phyloP scores from a whole-genome alignment of 2,113 vertebrate species.

The Trachemys scripta region DNA sequence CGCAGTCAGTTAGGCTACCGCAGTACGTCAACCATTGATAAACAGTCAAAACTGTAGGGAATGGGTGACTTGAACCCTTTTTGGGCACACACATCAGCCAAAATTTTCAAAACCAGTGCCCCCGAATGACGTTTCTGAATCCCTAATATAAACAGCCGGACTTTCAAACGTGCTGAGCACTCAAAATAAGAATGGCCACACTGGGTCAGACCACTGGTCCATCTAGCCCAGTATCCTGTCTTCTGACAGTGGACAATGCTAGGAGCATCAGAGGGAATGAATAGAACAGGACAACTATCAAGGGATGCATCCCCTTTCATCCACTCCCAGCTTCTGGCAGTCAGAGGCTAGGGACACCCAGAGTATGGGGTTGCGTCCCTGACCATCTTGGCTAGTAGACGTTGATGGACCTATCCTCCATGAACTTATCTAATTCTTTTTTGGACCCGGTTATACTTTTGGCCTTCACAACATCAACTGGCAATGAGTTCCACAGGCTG shows the following conservation, averaged over 20 bases:
- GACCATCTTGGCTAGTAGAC: not conserved
- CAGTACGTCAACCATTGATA: not conserved
- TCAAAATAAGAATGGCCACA: not conserved
- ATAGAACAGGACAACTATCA: not conserved
- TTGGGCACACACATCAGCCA: not conserved
- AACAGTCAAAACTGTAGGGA: not conserved
- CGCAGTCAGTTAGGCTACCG: not conserved
- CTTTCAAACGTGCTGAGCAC: rapidly evolving
- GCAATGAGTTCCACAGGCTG: not conserved
- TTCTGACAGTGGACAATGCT: no score
- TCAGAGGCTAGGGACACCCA: not conserved
- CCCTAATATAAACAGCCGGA: not conserved
- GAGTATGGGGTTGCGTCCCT: not conserved
- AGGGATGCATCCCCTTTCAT: not conserved
- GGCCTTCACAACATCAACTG: not conserved
- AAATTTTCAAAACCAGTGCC: not conserved
- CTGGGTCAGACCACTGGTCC: not conserved
- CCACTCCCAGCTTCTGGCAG: not conserved
- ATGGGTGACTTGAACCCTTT: not conserved
- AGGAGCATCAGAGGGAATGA: not conserved
- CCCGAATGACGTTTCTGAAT: not conserved
- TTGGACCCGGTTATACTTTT: not conserved
- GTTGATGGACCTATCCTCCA: not conserved
- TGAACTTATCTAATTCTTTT: not conserved
- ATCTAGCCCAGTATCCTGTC: not conserved